Evolutionary conservation across 2,888 invertebrate species (phyloP).

Genomic region (Suillia variegata): DNA sequence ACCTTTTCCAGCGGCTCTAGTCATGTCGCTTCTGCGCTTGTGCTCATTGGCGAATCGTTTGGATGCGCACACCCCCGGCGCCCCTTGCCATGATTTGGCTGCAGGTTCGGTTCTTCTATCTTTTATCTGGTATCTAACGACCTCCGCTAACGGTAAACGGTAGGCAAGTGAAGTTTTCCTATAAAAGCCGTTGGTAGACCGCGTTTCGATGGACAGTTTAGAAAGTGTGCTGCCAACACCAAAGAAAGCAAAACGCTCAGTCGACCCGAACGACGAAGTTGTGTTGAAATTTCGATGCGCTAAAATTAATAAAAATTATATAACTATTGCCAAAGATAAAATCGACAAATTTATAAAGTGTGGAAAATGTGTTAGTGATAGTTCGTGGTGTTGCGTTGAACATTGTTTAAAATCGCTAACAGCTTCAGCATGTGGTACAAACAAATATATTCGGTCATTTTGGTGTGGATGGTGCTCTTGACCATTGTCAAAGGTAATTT

Average conservation of each 20-base stretch:
- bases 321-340: too few relatives aligned
- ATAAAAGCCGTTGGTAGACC: constrained; percentile 51
- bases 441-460: constrained; percentile 38
- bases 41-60: not conserved
- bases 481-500: constrained; percentile 40
- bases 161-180: constrained; percentile 31
- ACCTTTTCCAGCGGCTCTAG: not conserved
- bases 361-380: constrained; percentile 8
- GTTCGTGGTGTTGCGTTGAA: not conserved
- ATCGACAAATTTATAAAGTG: constrained; percentile 29
- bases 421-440: constrained; percentile 37
- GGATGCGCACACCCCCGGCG: not conserved
- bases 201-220: constrained; percentile 43
- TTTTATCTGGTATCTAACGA: not conserved
- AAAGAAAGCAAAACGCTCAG: not conserved
- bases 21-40: not conserved
- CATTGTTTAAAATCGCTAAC: constrained; percentile 2
- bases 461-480: constrained; percentile 38
- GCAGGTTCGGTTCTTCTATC: not conserved
- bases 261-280: too few relatives aligned
- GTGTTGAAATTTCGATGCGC: too few relatives aligned
- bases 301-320: too few relatives aligned
- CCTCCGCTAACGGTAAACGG: constrained; percentile 17
- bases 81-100: not conserved
- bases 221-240: constrained; percentile 32